phyloP scores from a whole-genome alignment of 2,888 invertebrate genomes.

The Acronicta aceris region DNA sequence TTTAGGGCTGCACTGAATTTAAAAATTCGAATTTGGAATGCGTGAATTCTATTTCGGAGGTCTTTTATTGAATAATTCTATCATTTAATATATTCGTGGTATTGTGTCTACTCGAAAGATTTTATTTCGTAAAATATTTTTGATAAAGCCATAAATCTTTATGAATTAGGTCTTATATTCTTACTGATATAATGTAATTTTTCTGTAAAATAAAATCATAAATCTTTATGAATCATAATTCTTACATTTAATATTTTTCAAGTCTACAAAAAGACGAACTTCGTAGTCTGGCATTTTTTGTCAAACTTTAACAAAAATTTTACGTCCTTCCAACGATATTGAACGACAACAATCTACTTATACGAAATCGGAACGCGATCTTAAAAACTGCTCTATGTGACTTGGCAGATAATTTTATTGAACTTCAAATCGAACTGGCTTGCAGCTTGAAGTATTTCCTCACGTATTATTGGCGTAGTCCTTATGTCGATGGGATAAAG shows the following conservation, averaged over 20 bases:
- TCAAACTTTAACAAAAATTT: constrained; percentile 16
- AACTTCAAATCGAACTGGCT: constrained; percentile 55
- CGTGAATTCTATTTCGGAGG: constrained; percentile 16
- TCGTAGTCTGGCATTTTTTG: not conserved
- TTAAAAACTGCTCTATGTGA: constrained; percentile 54
- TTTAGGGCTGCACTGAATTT: constrained; percentile 20
- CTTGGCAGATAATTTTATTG: constrained; percentile 61
- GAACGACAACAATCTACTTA: constrained; percentile 41
- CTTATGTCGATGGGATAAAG: constrained; percentile 45
- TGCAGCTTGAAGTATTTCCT: constrained; percentile 59
- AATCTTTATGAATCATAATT: not conserved
- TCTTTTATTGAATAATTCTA: not conserved
- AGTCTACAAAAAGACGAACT: not conserved
- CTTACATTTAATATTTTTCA: not conserved
- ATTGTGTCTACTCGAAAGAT: not conserved
- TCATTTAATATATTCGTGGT: not conserved
- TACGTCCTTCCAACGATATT: constrained; percentile 13
- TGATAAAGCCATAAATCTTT: not conserved
- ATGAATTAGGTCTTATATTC: not conserved
- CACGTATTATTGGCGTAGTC: constrained; percentile 50
- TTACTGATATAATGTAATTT: too few species aligned
- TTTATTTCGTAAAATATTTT: not conserved
- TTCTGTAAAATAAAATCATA: not conserved
- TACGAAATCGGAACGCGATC: constrained; percentile 34
- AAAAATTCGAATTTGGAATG: constrained; percentile 2